Evolutionary conservation across 2,888 invertebrate genomes (phyloP).

Genomic region (Pristionchus maxplancki): DNA sequence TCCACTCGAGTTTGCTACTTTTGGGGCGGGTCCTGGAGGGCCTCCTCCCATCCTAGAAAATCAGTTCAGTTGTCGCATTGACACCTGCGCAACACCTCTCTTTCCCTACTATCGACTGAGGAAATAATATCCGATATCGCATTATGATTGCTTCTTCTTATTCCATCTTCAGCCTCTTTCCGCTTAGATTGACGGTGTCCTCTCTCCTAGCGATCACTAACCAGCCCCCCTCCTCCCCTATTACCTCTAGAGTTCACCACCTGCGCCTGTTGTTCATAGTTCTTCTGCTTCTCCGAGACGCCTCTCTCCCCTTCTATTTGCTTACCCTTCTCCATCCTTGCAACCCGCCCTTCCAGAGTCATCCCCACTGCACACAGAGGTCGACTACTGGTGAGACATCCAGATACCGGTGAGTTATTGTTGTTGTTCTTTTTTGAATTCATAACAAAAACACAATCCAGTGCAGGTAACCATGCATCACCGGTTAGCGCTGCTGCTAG

Average conservation of each 20-base stretch:
- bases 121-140: background rate
- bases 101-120: background rate
- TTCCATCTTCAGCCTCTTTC: background rate
- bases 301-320: no score
- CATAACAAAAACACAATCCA: no score
- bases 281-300: background rate
- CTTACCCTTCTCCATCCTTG: no score
- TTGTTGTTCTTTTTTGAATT: no score
- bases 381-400: no score
- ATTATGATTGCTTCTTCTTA: background rate
- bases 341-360: background rate
- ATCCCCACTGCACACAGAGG: background rate
- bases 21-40: background rate
- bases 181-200: background rate
- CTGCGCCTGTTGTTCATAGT: background rate
- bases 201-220: background rate
- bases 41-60: background rate
- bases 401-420: no score
- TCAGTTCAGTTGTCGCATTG: background rate
- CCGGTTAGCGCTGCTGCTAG: background rate
- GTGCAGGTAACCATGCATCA: background rate
- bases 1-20: background rate
- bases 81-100: background rate
- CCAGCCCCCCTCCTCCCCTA: constrained; percentile 1
- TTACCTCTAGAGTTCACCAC: background rate